These are phyloP conservation scores for Hypsibius dujardini DNA, from an alignment of 1,140 invertebrate genomes.

Conservation along the genomic window DNA sequence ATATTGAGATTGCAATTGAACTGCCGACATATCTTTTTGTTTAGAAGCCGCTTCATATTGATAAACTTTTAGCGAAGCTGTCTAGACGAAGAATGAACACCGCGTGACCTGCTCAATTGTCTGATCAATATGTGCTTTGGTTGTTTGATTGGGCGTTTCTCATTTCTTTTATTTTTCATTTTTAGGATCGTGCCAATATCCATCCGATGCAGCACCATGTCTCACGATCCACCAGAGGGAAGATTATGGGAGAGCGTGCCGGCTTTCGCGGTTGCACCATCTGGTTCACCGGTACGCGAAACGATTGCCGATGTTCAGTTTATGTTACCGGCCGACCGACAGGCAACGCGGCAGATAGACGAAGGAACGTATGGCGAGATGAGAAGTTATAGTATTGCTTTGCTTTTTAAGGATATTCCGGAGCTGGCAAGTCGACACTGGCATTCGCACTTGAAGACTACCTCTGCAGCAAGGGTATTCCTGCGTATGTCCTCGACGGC, in stretches of 20 bases:
- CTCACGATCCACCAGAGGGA: constrained; percentile 70
- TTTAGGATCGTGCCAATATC: constrained; percentile 51
- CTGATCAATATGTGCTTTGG: too few relatives aligned
- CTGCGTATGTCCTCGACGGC: constrained; percentile 85
- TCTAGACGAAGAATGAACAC: neutral
- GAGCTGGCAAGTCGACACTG: constrained; percentile 93
- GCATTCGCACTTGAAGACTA: constrained; percentile 88
- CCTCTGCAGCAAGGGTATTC: constrained; percentile 65
- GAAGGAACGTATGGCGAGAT: constrained; percentile 14
- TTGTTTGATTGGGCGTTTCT: too few relatives aligned
- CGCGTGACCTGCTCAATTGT: neutral
- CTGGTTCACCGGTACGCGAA: constrained; percentile 72
- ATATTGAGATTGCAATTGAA: too few relatives aligned
- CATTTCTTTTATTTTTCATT: constrained; percentile 16
- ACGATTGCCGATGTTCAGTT: constrained; percentile 19
- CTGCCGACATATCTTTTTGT: neutral
- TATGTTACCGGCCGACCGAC: too few relatives aligned
- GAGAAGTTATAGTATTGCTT: constrained; percentile 17
- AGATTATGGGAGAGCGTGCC: constrained; percentile 67
- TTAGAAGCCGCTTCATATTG: neutral
- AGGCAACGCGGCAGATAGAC: neutral
- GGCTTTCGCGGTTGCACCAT: constrained; percentile 91
- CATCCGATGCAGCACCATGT: constrained; percentile 85
- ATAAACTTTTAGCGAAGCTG: neutral
- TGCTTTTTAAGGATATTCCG: constrained; percentile 48